Percentiles rank a stretch among this genome's conserved stretches.
Evolutionary conservation across 2,113 vertebrate genomes (phyloP).

Genomic region (Antennarius striatus): DNA sequence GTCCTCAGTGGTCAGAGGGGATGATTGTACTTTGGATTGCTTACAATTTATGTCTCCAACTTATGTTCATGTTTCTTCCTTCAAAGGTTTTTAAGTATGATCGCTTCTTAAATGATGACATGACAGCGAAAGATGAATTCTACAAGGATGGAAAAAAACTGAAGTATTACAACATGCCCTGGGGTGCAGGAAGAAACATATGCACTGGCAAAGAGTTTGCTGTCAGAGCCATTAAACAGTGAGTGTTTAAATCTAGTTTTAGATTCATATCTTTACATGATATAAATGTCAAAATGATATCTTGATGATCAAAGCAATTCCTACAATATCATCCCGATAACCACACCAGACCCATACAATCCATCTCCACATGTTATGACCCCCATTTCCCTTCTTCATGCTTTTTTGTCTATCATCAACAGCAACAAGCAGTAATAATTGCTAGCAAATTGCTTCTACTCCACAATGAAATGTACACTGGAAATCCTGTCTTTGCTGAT

Average conservation of each 20-base stretch:
- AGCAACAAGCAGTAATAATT: conserved; percentile 15
- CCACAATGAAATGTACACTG: too few species aligned
- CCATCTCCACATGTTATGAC: conserved; percentile 16
- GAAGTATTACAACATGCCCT: conserved; percentile 80
- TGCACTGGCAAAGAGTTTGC: conserved; percentile 77
- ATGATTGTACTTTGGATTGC: background rate
- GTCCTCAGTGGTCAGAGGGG: background rate
- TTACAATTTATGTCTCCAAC: background rate
- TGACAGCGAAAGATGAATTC: conserved; percentile 78
- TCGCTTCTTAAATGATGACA: conserved; percentile 81
- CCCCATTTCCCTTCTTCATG: conserved; percentile 18
- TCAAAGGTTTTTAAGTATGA: conserved; percentile 82
- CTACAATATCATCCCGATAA: conserved; percentile 38
- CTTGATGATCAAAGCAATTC: conserved; percentile 40
- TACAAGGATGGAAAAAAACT: conserved; percentile 78
- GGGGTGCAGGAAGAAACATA: conserved; percentile 81
- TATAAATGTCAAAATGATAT: conserved; percentile 13
- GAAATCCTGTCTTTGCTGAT: too few species aligned
- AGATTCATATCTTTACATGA: conserved; percentile 10
- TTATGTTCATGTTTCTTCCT: background rate
- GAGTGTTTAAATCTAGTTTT: conserved; percentile 50
- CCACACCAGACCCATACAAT: conserved; percentile 16
- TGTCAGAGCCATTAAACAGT: conserved; percentile 81
- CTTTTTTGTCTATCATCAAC: conserved; percentile 43
- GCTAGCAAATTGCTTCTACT: background rate